phyloP scores from a whole-genome alignment of 2,797 vertebrate genomes.

The Melopsittacus undulatus region DNA sequence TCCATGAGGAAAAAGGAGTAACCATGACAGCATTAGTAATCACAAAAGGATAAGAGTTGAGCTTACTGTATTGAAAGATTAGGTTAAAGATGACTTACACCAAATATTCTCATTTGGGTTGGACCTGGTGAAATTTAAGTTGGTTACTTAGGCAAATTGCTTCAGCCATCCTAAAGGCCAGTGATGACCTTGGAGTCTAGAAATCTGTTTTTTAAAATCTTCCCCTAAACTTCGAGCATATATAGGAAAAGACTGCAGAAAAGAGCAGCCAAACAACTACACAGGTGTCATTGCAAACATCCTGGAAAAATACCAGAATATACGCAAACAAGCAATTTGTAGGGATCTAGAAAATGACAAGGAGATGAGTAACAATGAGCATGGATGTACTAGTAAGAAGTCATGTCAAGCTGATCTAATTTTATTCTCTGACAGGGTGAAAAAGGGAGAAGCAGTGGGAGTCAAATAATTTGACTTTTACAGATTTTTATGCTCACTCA shows the following conservation, averaged over 20 bases:
- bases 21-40: neutral
- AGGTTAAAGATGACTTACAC: neutral
- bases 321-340: neutral
- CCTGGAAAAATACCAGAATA: neutral
- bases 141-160: neutral
- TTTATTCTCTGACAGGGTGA: conserved; percentile 16
- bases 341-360: neutral
- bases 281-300: neutral
- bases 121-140: neutral
- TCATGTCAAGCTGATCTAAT: neutral
- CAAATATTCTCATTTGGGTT: neutral
- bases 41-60: neutral
- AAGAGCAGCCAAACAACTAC: neutral
- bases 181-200: neutral
- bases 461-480: conserved; percentile 1
- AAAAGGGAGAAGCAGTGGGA: neutral
- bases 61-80: neutral
- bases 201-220: neutral
- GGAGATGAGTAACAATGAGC: neutral
- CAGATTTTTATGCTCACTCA: neutral
- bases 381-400: neutral
- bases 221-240: neutral
- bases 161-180: neutral
- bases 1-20: neutral
- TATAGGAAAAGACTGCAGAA: neutral